phyloP scores from a whole-genome alignment of 2,797 vertebrate species.

The Fringilla coelebs region DNA sequence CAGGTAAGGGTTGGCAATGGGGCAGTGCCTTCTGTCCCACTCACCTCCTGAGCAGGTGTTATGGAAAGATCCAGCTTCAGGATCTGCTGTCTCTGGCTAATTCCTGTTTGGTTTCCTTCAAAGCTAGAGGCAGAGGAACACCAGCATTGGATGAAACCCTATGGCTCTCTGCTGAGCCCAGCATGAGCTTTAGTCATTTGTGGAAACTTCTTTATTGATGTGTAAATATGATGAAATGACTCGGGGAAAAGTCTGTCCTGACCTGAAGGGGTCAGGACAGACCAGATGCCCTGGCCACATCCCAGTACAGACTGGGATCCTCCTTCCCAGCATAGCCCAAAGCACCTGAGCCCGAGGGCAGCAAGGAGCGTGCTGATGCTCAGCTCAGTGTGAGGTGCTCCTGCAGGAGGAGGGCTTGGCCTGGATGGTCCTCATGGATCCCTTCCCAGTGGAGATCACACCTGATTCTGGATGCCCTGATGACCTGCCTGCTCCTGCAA shows the following conservation, averaged over 20 bases:
- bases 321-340: background rate
- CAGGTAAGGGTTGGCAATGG: background rate
- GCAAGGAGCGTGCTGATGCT: background rate
- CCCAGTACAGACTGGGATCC: background rate
- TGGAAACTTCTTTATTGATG: background rate
- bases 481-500: background rate
- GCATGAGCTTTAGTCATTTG: background rate
- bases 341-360: background rate
- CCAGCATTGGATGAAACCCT: background rate
- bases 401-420: background rate
- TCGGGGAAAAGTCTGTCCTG: background rate
- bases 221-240: rapidly evolving
- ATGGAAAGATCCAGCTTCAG: background rate
- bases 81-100: background rate
- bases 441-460: background rate
- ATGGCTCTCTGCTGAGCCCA: background rate
- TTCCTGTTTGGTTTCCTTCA: background rate
- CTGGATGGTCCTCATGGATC: too few species aligned
- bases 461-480: background rate
- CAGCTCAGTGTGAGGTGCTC: background rate
- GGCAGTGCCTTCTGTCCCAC: background rate
- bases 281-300: background rate
- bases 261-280: background rate
- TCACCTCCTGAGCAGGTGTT: background rate
- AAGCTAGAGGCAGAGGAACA: background rate